Conservation (phyloP, 1,140 invertebrate genomes). For the Aplysia californica region DNA sequence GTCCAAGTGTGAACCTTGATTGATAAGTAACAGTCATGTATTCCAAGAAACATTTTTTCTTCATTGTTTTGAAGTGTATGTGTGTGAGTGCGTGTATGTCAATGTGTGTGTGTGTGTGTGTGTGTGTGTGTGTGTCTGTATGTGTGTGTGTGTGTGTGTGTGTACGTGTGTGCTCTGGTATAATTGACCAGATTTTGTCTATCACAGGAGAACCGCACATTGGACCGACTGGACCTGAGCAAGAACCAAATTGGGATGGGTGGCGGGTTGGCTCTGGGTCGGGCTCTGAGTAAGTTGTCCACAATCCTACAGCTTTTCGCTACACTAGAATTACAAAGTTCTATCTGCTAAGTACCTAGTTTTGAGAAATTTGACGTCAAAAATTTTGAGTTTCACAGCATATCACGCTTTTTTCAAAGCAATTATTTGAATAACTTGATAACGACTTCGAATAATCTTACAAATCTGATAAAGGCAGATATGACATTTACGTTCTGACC, state of each 20-base stretch:
- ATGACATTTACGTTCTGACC: background rate
- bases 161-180: background rate
- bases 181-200: background rate
- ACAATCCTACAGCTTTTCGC: background rate
- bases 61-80: no score
- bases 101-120: background rate
- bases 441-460: no score
- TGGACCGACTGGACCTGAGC: slow-evolving; percentile 43
- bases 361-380: no score
- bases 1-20: no score
- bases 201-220: background rate
- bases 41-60: background rate
- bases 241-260: slow-evolving; percentile 53
- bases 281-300: slow-evolving; percentile 45
- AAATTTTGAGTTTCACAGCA: no score
- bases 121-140: background rate
- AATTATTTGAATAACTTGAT: no score
- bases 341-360: no score
- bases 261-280: slow-evolving; percentile 49
- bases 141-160: background rate
- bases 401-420: no score
- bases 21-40: no score
- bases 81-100: background rate
- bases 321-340: no score
- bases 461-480: no score